Evolutionary conservation across 1,140 invertebrate species (phyloP).

Genomic region (Zaprionus vittiger): DNA sequence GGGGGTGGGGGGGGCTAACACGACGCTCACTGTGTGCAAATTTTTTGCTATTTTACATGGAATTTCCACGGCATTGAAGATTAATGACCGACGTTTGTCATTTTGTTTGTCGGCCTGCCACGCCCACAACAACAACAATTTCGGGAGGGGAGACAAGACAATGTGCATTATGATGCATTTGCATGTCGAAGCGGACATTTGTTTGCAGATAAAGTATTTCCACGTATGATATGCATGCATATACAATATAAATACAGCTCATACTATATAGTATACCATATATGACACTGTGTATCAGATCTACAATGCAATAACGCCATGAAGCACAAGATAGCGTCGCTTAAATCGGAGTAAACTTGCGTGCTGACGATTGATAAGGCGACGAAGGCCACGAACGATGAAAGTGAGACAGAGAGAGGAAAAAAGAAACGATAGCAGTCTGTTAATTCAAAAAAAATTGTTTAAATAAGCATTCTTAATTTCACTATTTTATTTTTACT

Average conservation of each 20-base stretch:
- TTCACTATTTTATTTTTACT: background rate
- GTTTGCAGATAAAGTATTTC: background rate
- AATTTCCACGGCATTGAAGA: slow-evolving; percentile 33
- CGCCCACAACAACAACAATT: background rate
- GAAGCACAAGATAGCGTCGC: too few species aligned
- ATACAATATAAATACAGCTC: too few species aligned
- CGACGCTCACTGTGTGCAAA: background rate
- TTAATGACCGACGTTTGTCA: slow-evolving; percentile 42
- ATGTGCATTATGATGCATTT: slow-evolving; percentile 7
- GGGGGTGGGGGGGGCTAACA: background rate
- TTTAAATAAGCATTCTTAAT: background rate
- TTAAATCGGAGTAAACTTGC: background rate
- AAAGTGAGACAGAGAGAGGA: too few species aligned
- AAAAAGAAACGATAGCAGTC: background rate
- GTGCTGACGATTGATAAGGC: background rate
- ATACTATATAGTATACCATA: too few species aligned
- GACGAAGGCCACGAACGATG: background rate
- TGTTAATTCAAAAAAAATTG: background rate
- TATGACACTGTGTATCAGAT: too few species aligned
- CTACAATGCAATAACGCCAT: too few species aligned
- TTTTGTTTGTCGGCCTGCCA: slow-evolving; percentile 23
- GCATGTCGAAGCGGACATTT: slow-evolving; percentile 10
- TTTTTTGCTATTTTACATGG: slow-evolving; percentile 36
- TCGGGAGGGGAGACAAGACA: background rate
- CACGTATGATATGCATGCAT: too few species aligned